These are phyloP conservation scores for Actinostola sp. DNA, from an alignment of 92 coral and sea anemone species.

Conservation along the genomic window DNA sequence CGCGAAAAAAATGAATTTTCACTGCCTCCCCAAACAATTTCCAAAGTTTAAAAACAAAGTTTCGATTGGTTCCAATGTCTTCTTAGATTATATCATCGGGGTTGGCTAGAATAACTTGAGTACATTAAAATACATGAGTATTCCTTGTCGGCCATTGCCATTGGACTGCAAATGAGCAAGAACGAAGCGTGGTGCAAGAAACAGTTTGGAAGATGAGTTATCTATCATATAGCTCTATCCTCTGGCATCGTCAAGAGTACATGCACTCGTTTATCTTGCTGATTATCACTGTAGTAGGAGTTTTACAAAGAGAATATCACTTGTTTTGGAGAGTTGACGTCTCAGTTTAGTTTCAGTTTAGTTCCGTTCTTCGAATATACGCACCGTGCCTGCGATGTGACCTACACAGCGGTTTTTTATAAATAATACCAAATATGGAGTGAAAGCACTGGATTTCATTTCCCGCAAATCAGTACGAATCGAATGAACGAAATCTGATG, in stretches of 20 bases:
- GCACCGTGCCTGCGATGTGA: too few relatives aligned
- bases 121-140: not conserved
- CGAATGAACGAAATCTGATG: too few relatives aligned
- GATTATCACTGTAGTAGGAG: not conserved
- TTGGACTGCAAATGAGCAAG: constrained; percentile 49
- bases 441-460: too few relatives aligned
- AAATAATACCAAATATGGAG: too few relatives aligned
- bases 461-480: too few relatives aligned
- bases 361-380: too few relatives aligned
- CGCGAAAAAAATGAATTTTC: not conserved
- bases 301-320: too few relatives aligned
- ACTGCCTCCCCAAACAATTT: not conserved
- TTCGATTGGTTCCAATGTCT: not conserved
- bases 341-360: too few relatives aligned
- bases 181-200: constrained; percentile 5
- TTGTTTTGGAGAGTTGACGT: too few relatives aligned
- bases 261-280: constrained; percentile 1
- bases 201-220: constrained; percentile 1
- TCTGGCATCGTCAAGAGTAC: not conserved
- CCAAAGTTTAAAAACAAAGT: not conserved
- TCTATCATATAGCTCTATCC: constrained; percentile 8
- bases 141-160: not conserved
- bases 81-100: not conserved
- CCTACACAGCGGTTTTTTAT: too few relatives aligned
- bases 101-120: not conserved